Evolutionary conservation across 2,888 invertebrate species (phyloP).

Genomic region (Tubulanus polymorphus): DNA sequence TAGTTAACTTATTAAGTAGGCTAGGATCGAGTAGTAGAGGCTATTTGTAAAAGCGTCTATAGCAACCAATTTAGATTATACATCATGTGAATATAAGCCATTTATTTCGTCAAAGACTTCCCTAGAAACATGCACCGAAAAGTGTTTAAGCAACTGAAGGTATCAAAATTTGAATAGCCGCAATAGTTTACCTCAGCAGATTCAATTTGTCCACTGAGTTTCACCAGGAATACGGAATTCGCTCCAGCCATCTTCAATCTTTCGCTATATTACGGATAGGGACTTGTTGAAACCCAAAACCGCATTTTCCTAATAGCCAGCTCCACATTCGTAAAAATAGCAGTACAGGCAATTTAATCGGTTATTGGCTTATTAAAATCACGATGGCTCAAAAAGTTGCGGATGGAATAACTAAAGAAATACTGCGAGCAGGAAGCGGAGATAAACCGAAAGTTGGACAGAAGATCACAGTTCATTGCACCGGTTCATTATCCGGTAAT

Average conservation of each 20-base stretch:
- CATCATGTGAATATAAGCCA: too few relatives aligned
- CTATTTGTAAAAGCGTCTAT: too few relatives aligned
- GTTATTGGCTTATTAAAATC: background rate
- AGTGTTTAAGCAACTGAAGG: background rate
- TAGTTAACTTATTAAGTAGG: too few relatives aligned
- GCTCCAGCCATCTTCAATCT: conserved; percentile 20
- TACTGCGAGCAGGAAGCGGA: conserved; percentile 11
- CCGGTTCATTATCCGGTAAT: conserved; percentile 7
- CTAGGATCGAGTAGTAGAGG: too few relatives aligned
- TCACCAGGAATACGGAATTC: conserved; percentile 42
- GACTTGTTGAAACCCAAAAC: too few relatives aligned
- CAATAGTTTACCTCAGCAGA: conserved; percentile 40
- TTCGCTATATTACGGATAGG: too few relatives aligned
- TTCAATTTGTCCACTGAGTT: conserved; percentile 47
- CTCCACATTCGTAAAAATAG: too few relatives aligned
- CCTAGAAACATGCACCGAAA: background rate
- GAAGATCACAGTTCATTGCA: conserved; percentile 18
- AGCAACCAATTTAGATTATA: too few relatives aligned
- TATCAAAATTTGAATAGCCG: too few relatives aligned
- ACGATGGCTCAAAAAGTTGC: conserved; percentile 4
- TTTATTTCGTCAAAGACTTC: background rate
- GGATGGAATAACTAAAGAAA: conserved; percentile 13
- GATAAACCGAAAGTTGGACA: conserved; percentile 10
- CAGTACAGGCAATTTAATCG: too few relatives aligned
- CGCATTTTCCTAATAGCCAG: too few relatives aligned